Evolutionary conservation across 2,888 invertebrate genomes (phyloP).

Genomic region (Stenchaetothrips biformis): DNA sequence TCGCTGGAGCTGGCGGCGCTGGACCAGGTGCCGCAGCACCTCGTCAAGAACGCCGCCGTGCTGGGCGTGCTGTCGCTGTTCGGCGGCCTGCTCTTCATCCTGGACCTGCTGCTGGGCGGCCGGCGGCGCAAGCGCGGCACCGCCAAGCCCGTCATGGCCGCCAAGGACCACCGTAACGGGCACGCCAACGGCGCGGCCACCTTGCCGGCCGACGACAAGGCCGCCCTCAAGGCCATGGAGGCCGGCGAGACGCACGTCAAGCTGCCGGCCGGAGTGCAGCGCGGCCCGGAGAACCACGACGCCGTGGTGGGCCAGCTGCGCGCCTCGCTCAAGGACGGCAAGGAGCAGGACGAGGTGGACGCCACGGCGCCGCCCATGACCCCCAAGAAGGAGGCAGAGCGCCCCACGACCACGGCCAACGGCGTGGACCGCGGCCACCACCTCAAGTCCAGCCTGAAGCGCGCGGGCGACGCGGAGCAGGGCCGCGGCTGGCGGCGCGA

Average conservation of each 20-base stretch:
- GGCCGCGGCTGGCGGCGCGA: slow-evolving; percentile 13
- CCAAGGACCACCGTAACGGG: not conserved
- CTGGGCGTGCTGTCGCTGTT: slow-evolving; percentile 62
- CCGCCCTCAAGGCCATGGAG: slow-evolving; percentile 4
- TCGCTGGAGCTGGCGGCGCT: slow-evolving; percentile 64
- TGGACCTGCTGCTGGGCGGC: slow-evolving; percentile 50
- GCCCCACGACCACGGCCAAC: not conserved
- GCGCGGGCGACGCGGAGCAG: not conserved
- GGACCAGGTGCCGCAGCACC: slow-evolving; percentile 62
- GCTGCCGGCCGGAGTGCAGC: not conserved
- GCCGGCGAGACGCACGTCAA: not conserved
- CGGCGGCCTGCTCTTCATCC: slow-evolving; percentile 62
- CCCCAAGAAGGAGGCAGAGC: not conserved
- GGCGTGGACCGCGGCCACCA: slow-evolving; percentile 18
- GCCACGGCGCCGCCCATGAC: slow-evolving; percentile 8
- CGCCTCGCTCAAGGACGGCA: slow-evolving; percentile 1
- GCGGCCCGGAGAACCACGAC: slow-evolving; percentile 14
- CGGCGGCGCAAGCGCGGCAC: slow-evolving; percentile 26
- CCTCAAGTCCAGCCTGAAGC: slow-evolving; percentile 11
- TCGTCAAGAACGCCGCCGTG: slow-evolving; percentile 67
- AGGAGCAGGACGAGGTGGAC: slow-evolving; percentile 12
- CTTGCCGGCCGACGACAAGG: not conserved
- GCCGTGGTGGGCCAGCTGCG: slow-evolving; percentile 11
- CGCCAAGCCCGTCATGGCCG: not conserved
- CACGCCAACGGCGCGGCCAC: not conserved